Conservation (phyloP, 2,797 vertebrate species). For the Leptatherina wallacei region DNA sequence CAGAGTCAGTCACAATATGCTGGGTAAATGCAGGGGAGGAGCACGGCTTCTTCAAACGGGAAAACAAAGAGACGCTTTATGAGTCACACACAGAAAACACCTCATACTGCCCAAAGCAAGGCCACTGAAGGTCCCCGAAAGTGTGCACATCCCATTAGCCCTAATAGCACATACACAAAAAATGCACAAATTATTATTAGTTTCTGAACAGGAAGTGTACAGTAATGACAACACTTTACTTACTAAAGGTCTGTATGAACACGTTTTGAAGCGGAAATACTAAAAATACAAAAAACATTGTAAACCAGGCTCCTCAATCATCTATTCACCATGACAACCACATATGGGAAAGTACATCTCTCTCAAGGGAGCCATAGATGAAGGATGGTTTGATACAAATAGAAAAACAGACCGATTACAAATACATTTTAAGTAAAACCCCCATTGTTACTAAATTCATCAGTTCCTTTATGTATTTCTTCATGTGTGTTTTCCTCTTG, state of each 20-base stretch:
- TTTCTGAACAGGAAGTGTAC: constrained; percentile 1
- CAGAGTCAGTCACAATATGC: constrained; percentile 44
- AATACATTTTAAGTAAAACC: background rate
- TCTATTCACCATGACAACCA: constrained; percentile 66
- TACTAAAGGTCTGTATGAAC: background rate
- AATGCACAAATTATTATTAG: background rate
- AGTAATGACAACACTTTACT: background rate
- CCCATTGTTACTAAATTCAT: background rate
- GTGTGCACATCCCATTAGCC: background rate
- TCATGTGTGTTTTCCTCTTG: background rate
- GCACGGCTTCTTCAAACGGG: constrained; percentile 7
- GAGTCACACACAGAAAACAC: constrained; percentile 54
- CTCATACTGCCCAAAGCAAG: constrained; percentile 32
- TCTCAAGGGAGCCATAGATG: constrained; percentile 28
- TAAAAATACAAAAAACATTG: constrained; percentile 34
- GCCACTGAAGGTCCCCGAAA: constrained; percentile 27
- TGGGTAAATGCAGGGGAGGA: constrained; percentile 41
- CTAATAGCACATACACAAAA: background rate
- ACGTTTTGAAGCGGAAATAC: background rate
- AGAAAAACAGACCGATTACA: constrained; percentile 1
- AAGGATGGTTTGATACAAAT: constrained; percentile 30
- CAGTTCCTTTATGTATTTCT: background rate
- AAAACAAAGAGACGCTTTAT: constrained; percentile 42
- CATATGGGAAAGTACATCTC: constrained; percentile 26
- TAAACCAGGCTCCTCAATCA: constrained; percentile 15